phyloP scores from a whole-genome alignment of 2,888 invertebrate species.

The Eupeodes luniger region DNA sequence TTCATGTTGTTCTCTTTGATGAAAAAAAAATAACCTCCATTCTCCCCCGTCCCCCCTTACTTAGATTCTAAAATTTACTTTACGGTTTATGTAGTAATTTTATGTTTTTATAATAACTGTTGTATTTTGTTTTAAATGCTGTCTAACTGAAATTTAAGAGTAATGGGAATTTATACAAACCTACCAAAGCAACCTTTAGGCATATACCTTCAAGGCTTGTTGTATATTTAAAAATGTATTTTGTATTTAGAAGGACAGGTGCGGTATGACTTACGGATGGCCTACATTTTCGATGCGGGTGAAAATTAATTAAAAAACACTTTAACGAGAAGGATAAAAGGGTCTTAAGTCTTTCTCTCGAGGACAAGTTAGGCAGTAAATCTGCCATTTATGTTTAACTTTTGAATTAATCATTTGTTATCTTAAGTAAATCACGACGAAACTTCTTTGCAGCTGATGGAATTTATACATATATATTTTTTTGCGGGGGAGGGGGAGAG shows the following conservation, averaged over 20 bases:
- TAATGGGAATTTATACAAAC: neutral
- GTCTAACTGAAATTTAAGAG: neutral
- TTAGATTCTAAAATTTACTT: slow-evolving; percentile 24
- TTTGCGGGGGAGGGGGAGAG: neutral
- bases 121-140: slow-evolving; percentile 12
- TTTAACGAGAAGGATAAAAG: slow-evolving; percentile 66
- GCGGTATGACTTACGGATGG: slow-evolving; percentile 9
- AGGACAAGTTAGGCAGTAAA: slow-evolving; percentile 65
- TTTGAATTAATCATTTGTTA: slow-evolving; percentile 73
- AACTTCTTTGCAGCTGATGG: slow-evolving; percentile 44
- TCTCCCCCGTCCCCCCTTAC: neutral
- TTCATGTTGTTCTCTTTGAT: slow-evolving; percentile 57
- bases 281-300: slow-evolving; percentile 20
- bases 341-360: slow-evolving; percentile 45
- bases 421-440: slow-evolving; percentile 52
- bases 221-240: neutral
- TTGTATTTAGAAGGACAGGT: slow-evolving; percentile 34
- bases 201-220: neutral
- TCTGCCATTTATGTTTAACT: slow-evolving; percentile 61
- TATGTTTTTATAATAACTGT: slow-evolving; percentile 30
- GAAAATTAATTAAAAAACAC: slow-evolving; percentile 72
- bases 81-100: slow-evolving; percentile 32
- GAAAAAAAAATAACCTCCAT: neutral
- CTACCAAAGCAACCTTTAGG: too few species aligned
- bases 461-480: neutral